Percentiles rank a stretch among this genome's conserved stretches.
phyloP scores from a whole-genome alignment of 2,888 invertebrate species.

The Clistopyga incitator region DNA sequence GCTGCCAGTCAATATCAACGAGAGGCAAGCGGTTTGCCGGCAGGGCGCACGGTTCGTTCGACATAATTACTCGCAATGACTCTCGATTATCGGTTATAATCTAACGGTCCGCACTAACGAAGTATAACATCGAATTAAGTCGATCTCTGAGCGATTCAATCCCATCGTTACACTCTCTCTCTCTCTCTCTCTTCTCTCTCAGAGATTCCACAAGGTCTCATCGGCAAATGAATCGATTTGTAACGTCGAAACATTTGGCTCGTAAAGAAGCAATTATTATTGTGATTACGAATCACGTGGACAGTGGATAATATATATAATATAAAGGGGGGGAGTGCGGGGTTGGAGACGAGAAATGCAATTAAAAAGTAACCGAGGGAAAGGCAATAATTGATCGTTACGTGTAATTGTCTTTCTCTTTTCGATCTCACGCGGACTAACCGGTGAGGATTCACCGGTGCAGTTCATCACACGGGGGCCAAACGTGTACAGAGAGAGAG shows the following conservation, averaged over 20 bases:
- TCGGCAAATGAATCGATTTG: constrained; percentile 64
- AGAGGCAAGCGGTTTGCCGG: constrained; percentile 13
- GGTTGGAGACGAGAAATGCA: constrained; percentile 8
- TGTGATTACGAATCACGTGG: constrained; percentile 55
- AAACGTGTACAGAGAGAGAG: constrained; percentile 8
- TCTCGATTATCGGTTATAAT: constrained; percentile 69
- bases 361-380: constrained; percentile 54
- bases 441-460: constrained; percentile 8
- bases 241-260: constrained; percentile 61
- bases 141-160: constrained; percentile 41
- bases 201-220: not conserved
- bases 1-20: constrained; percentile 59
- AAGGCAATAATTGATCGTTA: constrained; percentile 66
- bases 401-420: constrained; percentile 59
- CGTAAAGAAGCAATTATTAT: constrained; percentile 63
- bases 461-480: constrained; percentile 21
- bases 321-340: constrained; percentile 48
- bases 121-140: constrained; percentile 67
- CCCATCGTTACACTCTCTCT: constrained; percentile 16
- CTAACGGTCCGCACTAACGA: constrained; percentile 67
- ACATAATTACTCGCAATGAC: constrained; percentile 79
- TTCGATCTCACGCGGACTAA: not conserved
- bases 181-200: not conserved
- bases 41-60: constrained; percentile 55
- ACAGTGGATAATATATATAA: constrained; percentile 19